Evolutionary conservation across 2,797 vertebrate genomes (phyloP), one percentile per base, ranked within the genome.

Genomic region (Lophotriccus pileatus): DNA sequence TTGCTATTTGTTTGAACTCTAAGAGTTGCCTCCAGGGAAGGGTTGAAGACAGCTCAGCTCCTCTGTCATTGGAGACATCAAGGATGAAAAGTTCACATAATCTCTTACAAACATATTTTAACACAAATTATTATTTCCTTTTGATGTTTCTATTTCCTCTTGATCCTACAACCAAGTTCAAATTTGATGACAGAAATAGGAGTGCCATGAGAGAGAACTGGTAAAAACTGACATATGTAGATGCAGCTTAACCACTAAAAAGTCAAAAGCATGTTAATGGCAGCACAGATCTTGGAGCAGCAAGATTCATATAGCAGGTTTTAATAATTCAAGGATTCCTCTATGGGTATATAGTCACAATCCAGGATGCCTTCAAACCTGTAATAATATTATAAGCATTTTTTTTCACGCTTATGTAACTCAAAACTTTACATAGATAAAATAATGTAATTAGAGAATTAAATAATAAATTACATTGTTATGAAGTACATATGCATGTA

Each of bases 101-200:
- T 74, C 44, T 95, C 93, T 80, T 53, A 77, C 52, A 92, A 80
- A 70, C 15, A 5, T 60, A 77, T 56, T 96, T 93, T 79, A 56
- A 92, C 84, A n/a, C 28, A 74, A 94, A 70, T 87, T 58, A 68
- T 50, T 78, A 53, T 25, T 90, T 90, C 37, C 23, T 66, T 94
- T 89, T 84, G 55, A 87, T 84, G 36, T 78, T 95, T 82, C 39
- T 59, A 7, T 58, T 94, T 90, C 74, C 55, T 84, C 53, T 59
- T 90, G 39, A 59, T 86, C 32, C 47, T 76, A 46, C 21, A 63
- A 63, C 9, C 43, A 59, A 79, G 70, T 55, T 94, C 34, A 16
- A 60, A 7, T 68, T 68, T 60, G 34, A 28, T 69, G 92, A 82
- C 10, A 81, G 69, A 92, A 94, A 76, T 2, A 92, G 52, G 34